Evolutionary conservation across 1,140 invertebrate genomes (phyloP), one percentile per base, ranked within the genome.

Genomic region (Sycophila sp.): DNA sequence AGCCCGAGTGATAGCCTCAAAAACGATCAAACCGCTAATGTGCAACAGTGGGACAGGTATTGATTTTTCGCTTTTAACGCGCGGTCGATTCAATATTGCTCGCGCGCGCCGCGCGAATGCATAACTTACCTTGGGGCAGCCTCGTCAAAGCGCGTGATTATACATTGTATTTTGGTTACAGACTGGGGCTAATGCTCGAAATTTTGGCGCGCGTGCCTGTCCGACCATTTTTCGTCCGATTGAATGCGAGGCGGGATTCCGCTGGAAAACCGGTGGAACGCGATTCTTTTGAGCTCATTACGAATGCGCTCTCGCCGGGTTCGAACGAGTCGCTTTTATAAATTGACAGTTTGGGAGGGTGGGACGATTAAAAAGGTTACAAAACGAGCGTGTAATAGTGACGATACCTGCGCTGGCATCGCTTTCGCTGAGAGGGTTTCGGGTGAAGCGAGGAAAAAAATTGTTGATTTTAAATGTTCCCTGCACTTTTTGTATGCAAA

Each of bases 11-110:
- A 28, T 19, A n/a, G 40, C 28, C 19, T 36, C 19, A 15, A 24
- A 58, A 68, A 53, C 13, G 32, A 59, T 45, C 26, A 59, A 59
- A 68, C 40, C 51, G 42, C 65, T 67, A 67, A 56, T 66, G 49
- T 58, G 10, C 36, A 34, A 53, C 34, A 58, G 10, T 55, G 38
- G 32, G 4, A 13, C 15, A 19, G 5, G 22, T 69, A 67, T 47
- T 67, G 53, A 58, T 67, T 67, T 67, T 67, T 58, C 53, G 36
- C 32, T 19, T 40, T 40, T 56, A 15, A 26, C 17, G 8, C 26
- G 28, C 8, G 5, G 15, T 2, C 22, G 7, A 55, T 49, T 28
- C n/a, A 71, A 71, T 51, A 60, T 60, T 56, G 47, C 34, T 56
- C 17, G 22, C 24, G n/a, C 34, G 19, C 11, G 17, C 26, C 19